These are phyloP conservation scores for Lithosia quadra DNA, from an alignment of 2,888 invertebrate genomes.

Conservation along the genomic window DNA sequence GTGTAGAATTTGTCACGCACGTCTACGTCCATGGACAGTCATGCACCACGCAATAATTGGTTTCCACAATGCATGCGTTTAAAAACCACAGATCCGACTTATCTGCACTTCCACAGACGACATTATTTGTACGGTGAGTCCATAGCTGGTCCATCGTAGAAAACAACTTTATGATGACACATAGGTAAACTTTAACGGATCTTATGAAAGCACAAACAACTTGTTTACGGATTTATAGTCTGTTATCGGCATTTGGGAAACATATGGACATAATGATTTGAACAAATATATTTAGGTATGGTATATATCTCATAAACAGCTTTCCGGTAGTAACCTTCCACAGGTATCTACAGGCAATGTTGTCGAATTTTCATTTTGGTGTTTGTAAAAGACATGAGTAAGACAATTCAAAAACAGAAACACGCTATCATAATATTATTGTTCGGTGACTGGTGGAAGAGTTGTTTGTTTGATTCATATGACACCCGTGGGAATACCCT, in stretches of 20 bases:
- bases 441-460: background rate
- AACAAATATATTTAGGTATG: too few species aligned
- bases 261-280: background rate
- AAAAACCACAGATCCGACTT: too few species aligned
- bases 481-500: conserved; percentile 3
- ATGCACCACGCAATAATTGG: too few species aligned
- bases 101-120: too few species aligned
- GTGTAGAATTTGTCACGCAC: too few species aligned
- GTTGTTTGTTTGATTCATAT: background rate
- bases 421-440: background rate
- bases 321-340: too few species aligned
- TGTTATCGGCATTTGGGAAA: conserved; percentile 26
- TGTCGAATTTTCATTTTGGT: background rate
- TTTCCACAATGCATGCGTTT: too few species aligned
- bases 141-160: background rate
- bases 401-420: conserved; percentile 9
- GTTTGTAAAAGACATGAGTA: background rate
- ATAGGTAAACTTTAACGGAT: conserved; percentile 21
- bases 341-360: too few species aligned
- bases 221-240: conserved; percentile 33
- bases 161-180: conserved; percentile 9
- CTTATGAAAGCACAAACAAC: conserved; percentile 38
- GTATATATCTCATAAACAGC: too few species aligned
- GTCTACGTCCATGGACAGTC: too few species aligned
- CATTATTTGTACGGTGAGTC: too few species aligned